Evolutionary conservation across 2,113 vertebrate species (phyloP), one percentile per base, ranked within the genome.

Genomic region (Chroicocephalus ridibundus): DNA sequence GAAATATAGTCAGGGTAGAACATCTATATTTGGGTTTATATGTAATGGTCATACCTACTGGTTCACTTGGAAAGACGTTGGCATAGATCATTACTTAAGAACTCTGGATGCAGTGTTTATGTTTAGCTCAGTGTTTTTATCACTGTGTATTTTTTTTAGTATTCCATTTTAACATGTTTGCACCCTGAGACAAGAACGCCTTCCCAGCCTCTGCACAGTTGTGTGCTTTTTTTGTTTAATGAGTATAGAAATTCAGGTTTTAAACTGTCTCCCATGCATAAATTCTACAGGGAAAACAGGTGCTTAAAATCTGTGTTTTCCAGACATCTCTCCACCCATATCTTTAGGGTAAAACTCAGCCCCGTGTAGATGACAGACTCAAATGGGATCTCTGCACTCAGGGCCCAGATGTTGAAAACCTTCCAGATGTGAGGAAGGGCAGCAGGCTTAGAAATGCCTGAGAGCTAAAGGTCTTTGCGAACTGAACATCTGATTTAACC

Each of bases 11-110:
- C 11, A 8, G 62, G 15, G n/a, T 60, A 82, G 95, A 90, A 95
- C 71, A 82, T 84, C 91, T 94, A 62, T 93, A 94, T 96, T 97
- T 96, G 89, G 71, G 46, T 72, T 95, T 95, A 80, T 66, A 85
- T 70, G 85, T 89, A 88, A 80, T 55, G 87, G 89, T 80, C 66
- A 83, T 96, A 77, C 78, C 84, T 94, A 64, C 32, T 64, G 78
- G 74, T 87, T 93, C 44, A 26, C 86, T 94, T 85, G 69, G 58
- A 88, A 87, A 65, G 84, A 71, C 3, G 7, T 38, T 84, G 86
- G 61, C 78, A 58, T 42, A 62, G 61, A 80, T 68, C 72, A n/a
- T 69, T 93, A 7, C 88, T 90, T 92, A 84, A 88, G 76, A 90
- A 71, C 69, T 85, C 51, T 76, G 57, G 44, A 42, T 89, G 31